Percentiles rank a stretch among this genome's conserved stretches.
phyloP scores from a whole-genome alignment of 2,888 invertebrate genomes.

The Morinoia aosen region DNA sequence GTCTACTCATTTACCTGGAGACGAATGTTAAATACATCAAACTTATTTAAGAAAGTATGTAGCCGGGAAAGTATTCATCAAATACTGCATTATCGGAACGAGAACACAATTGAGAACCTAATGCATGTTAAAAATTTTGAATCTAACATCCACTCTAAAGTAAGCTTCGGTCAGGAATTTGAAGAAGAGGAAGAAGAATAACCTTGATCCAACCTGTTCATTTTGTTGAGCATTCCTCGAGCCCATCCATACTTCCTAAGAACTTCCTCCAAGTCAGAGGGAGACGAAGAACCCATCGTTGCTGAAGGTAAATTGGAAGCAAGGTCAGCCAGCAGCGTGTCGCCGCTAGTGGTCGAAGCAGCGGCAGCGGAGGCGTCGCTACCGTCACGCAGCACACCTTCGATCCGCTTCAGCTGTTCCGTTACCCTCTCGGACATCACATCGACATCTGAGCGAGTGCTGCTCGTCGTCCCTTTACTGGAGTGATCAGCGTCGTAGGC shows the following conservation, averaged over 20 bases:
- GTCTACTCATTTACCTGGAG: no score
- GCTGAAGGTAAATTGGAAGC: background rate
- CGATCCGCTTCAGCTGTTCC: background rate
- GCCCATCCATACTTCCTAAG: constrained; percentile 42
- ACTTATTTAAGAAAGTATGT: background rate
- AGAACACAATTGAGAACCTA: background rate
- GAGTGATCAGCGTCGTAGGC: constrained; percentile 31
- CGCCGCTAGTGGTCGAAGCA: constrained; percentile 14
- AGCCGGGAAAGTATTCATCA: background rate
- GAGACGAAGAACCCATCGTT: constrained; percentile 10
- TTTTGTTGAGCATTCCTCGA: constrained; percentile 50
- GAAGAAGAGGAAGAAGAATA: constrained; percentile 31
- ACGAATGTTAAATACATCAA: no score
- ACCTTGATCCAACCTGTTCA: constrained; percentile 44
- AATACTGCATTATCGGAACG: background rate
- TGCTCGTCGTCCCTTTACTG: constrained; percentile 18
- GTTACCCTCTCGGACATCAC: background rate
- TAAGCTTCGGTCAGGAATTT: constrained; percentile 12
- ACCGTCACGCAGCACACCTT: background rate
- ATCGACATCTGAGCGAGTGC: background rate
- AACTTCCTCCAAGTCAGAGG: constrained; percentile 23
- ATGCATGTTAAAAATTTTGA: background rate
- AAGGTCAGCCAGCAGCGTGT: background rate
- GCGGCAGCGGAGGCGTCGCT: background rate
- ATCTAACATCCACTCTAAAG: background rate